Percentiles rank a stretch among this genome's conserved stretches.
These are phyloP conservation scores for Sphinx pinastri DNA, from an alignment of 2,888 invertebrate genomes.

Conservation along the genomic window DNA sequence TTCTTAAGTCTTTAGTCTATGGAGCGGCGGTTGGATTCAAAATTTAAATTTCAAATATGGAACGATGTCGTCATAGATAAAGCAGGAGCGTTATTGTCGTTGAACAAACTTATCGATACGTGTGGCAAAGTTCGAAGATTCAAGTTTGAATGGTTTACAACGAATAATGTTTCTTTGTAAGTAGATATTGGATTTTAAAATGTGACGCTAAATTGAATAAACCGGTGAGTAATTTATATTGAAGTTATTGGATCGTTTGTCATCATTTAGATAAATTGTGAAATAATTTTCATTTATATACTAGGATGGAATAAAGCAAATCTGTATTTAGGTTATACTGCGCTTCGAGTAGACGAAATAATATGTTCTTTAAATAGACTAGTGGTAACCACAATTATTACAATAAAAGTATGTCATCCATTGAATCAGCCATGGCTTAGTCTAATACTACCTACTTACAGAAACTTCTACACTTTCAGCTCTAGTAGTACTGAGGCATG, in stretches of 20 bases:
- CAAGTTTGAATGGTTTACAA: background rate
- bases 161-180: constrained; percentile 14
- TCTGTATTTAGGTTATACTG: too few relatives aligned
- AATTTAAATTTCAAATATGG: constrained; percentile 37
- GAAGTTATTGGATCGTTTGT: background rate
- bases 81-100: constrained; percentile 28
- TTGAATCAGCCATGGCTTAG: too few relatives aligned
- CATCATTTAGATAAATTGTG: background rate
- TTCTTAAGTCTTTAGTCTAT: constrained; percentile 14
- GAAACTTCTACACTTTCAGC: too few relatives aligned
- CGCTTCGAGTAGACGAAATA: too few relatives aligned
- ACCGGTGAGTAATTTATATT: background rate
- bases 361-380: too few relatives aligned
- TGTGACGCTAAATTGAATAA: background rate
- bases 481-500: too few relatives aligned
- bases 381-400: too few relatives aligned
- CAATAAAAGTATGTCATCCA: too few relatives aligned
- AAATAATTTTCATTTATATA: too few relatives aligned
- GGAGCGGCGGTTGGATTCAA: constrained; percentile 27
- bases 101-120: constrained; percentile 16
- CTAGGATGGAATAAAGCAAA: too few relatives aligned
- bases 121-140: constrained; percentile 15
- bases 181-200: background rate
- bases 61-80: constrained; percentile 49
- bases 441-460: too few relatives aligned